phyloP scores from a whole-genome alignment of 2,888 invertebrate species.

The Epinotia demarniana region DNA sequence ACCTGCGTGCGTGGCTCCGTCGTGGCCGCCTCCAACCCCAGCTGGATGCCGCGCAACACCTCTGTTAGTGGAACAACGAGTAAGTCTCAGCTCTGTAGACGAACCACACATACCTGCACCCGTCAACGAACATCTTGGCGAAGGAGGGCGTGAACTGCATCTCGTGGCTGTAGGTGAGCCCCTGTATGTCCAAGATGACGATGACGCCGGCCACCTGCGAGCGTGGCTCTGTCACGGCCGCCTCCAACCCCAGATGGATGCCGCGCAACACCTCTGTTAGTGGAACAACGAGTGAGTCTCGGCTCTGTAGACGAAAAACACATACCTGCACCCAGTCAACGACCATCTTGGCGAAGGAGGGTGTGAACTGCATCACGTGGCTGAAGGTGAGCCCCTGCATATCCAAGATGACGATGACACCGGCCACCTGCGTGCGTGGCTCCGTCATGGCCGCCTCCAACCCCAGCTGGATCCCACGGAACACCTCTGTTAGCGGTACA shows the following conservation, averaged over 20 bases:
- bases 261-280: background rate
- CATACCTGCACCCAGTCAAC: conserved; percentile 89
- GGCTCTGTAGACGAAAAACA: background rate
- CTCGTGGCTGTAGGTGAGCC: conserved; percentile 88
- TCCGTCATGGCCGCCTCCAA: conserved; percentile 91
- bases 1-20: conserved; percentile 92
- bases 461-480: conserved; percentile 88
- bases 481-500: conserved; percentile 87
- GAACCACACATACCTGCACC: too few species aligned
- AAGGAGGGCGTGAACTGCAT: conserved; percentile 91
- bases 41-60: conserved; percentile 88
- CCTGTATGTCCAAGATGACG: conserved; percentile 91
- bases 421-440: conserved; percentile 90
- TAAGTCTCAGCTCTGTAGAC: too few species aligned
- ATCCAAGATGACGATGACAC: conserved; percentile 89
- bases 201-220: conserved; percentile 91
- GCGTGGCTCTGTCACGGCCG: conserved; percentile 90
- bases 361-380: conserved; percentile 91
- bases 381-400: conserved; percentile 89
- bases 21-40: conserved; percentile 90
- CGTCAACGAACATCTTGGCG: conserved; percentile 81
- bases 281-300: background rate
- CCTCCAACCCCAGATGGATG: conserved; percentile 69
- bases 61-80: conserved; percentile 87
- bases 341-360: conserved; percentile 89